Percentiles rank a stretch among this genome's conserved stretches.
Evolutionary conservation across 2,888 invertebrate genomes (phyloP).

Genomic region (Amphipyra berbera): DNA sequence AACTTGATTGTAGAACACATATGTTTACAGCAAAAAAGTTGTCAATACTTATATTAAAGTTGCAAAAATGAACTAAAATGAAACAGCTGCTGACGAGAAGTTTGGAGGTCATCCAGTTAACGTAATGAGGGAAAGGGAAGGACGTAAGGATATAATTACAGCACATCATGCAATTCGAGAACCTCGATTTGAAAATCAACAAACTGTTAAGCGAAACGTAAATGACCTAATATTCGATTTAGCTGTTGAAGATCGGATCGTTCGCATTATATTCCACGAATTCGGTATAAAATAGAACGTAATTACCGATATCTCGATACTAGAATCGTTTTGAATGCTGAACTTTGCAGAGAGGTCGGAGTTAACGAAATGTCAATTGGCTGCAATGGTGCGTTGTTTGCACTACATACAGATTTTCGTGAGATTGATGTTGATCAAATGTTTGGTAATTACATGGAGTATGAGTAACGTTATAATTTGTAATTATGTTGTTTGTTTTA

Average conservation of each 20-base stretch:
- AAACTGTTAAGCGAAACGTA: conserved; percentile 37
- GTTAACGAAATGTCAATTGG: conserved; percentile 61
- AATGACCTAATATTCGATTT: conserved; percentile 41
- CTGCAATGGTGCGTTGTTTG: conserved; percentile 56
- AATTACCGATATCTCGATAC: conserved; percentile 67
- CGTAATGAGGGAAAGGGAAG: conserved; percentile 66
- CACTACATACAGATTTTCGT: conserved; percentile 58
- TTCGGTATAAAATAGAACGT: conserved; percentile 65
- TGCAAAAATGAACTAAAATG: conserved; percentile 48
- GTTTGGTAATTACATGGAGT: conserved; percentile 45
- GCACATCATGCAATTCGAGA: conserved; percentile 57
- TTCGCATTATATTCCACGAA: conserved; percentile 65
- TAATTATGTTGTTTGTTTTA: conserved; percentile 47
- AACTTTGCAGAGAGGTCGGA: conserved; percentile 71
- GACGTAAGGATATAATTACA: conserved; percentile 66
- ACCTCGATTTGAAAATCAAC: conserved; percentile 52
- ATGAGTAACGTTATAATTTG: conserved; percentile 38
- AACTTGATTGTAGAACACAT: conserved; percentile 25
- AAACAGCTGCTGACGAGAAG: conserved; percentile 59
- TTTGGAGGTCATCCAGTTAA: conserved; percentile 70
- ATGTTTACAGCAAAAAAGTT: conserved; percentile 26
- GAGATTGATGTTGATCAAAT: conserved; percentile 58
- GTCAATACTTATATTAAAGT: conserved; percentile 27
- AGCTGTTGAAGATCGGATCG: conserved; percentile 39
- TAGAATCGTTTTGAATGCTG: conserved; percentile 61